Percentiles rank a stretch among this genome's conserved stretches.
Conservation (phyloP, 1,140 invertebrate genomes). For the Euwallacea similis region DNA sequence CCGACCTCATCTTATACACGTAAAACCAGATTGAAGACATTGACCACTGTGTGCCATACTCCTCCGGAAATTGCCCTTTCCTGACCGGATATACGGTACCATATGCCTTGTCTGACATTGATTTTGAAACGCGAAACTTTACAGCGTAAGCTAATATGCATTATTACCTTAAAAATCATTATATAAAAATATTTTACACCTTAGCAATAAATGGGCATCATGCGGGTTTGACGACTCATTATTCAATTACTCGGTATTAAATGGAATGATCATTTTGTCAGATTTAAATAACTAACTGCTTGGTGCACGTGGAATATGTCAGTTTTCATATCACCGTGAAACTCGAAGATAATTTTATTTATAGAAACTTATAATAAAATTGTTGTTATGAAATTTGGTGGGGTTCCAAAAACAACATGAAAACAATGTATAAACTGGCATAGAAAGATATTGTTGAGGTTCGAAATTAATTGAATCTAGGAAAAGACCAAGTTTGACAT, state of each 20-base stretch:
- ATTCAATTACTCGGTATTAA: slow-evolving; percentile 7
- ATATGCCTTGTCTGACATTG: slow-evolving; percentile 30
- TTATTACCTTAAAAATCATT: neutral
- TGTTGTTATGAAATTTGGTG: neutral
- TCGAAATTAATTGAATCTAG: neutral
- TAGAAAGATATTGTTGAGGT: neutral
- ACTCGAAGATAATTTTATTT: neutral
- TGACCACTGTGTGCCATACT: slow-evolving; percentile 20
- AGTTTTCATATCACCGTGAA: neutral
- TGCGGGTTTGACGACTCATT: neutral
- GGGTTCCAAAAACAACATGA: neutral
- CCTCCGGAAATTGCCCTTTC: slow-evolving; percentile 25
- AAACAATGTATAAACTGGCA: neutral
- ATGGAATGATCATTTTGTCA: slow-evolving; percentile 10
- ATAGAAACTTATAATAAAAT: neutral
- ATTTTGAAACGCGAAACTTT: slow-evolving; percentile 18
- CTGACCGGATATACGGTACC: slow-evolving; percentile 35
- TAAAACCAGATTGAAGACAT: slow-evolving; percentile 14
- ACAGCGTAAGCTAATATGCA: neutral
- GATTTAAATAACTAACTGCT: slow-evolving; percentile 11
- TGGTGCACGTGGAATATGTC: too few species aligned
- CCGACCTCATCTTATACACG: too few species aligned
- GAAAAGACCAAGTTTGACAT: neutral
- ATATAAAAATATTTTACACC: neutral
- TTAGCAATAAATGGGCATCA: too few species aligned